Base-by-base conservation (phyloP, 1,140 invertebrate genomes). In the Atta colombica region DNA sequence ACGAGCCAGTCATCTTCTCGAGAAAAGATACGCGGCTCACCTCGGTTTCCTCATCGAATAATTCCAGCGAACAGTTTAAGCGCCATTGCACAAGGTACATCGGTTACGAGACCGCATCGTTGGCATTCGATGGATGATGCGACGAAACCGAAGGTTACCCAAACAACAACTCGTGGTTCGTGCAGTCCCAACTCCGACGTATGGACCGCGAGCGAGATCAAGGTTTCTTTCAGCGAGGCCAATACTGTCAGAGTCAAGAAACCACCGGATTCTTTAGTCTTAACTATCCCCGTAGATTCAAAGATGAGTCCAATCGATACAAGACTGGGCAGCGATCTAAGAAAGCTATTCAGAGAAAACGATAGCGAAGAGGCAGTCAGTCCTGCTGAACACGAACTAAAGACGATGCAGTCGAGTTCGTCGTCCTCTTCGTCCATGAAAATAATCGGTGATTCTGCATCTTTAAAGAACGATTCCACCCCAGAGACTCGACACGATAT, bases 31-130 rank as follows among this genome's bases (percentile, higher is more conserved):
- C 93, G 94, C 0, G 97, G 97, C 1, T 97, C 97, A 0, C 97
- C 97, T 0, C 95, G 97, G 51, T 97, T 97, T 92, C 97, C 97
- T 1, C 97, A 97, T 92, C 96, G 96, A 71, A 97, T 97, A 88
- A 95, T 97, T 16, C 97, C 97, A 21, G 96, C 96, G 0, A 96
- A 96, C 35, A 97, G 97, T 88, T 92, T 97, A 10, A 96, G 95
- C 5, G 96, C 97, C 5, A 93, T 95, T 55, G 86, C 93, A 0
- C 71, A 89, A 3, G 74, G 85, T 3, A 71, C 90, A 0, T 87
- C 91, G 25, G 77, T 68, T 7, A 61, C 89, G 4, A 87, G 84
- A 31, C 91, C 93, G 1, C 93, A 94, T 14, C 91, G 95, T 68
- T 96, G 96, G 96, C 96, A 96, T 63, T 96, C 96, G 3, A 96